phyloP scores from a whole-genome alignment of 2,797 vertebrate genomes.

The Aulostomus chinensis region DNA sequence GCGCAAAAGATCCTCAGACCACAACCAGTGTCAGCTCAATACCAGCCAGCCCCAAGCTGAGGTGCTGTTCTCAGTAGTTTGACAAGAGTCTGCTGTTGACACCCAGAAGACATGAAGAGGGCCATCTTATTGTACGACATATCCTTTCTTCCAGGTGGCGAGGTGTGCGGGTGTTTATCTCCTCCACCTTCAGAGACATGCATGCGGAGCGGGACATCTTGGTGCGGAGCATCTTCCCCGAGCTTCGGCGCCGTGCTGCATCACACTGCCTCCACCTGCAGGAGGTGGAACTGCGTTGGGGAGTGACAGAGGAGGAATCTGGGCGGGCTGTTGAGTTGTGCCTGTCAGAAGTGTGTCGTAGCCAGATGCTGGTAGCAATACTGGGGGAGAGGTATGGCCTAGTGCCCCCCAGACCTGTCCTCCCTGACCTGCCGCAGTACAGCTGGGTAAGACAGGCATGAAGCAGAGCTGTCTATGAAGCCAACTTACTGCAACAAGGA shows the following conservation, averaged over 20 bases:
- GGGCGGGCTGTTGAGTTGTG: constrained; percentile 83
- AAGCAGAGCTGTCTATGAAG: too few species aligned
- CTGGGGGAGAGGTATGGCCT: constrained; percentile 87
- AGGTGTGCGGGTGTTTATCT: constrained; percentile 86
- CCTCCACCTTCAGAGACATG: constrained; percentile 94
- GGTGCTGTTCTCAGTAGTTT: constrained; percentile 56
- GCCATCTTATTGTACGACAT: not conserved
- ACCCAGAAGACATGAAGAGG: not conserved
- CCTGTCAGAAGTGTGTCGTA: constrained; percentile 86
- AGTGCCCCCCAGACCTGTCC: constrained; percentile 72
- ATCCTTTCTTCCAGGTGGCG: constrained; percentile 85
- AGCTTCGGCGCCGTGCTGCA: constrained; percentile 81
- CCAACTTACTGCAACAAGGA: too few species aligned
- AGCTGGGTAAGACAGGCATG: constrained; percentile 89
- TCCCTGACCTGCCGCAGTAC: constrained; percentile 86
- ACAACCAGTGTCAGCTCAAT: constrained; percentile 32
- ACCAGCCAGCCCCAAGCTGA: constrained; percentile 65
- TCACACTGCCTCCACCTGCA: constrained; percentile 79
- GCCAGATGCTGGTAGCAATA: constrained; percentile 85
- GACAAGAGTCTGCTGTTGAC: not conserved
- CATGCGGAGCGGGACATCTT: constrained; percentile 87
- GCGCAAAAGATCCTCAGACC: constrained; percentile 32
- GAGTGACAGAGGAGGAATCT: constrained; percentile 87
- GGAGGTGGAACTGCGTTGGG: constrained; percentile 92
- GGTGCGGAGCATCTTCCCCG: constrained; percentile 84